Percentiles rank a stretch among this genome's conserved stretches.
phyloP scores from a whole-genome alignment of 1,140 invertebrate genomes.

The Macrotrachela quadricornifera region DNA sequence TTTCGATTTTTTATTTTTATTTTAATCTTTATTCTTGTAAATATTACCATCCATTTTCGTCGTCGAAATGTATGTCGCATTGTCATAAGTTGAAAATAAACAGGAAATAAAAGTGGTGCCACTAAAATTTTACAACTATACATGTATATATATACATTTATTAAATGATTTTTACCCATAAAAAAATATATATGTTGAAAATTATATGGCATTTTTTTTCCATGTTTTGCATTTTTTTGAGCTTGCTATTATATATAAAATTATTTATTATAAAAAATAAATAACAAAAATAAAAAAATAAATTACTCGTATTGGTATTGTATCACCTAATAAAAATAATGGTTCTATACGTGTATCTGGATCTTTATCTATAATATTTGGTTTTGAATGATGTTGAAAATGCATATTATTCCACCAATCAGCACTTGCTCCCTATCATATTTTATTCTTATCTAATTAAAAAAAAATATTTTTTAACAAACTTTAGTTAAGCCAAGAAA shows the following conservation, averaged over 20 bases:
- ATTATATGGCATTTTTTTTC: conserved; percentile 13
- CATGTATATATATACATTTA: not conserved
- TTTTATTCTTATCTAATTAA: not conserved
- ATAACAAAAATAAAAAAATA: no score
- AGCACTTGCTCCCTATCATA: conserved; percentile 20
- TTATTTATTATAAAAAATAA: no score
- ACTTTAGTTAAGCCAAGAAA: conserved; percentile 25
- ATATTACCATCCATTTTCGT: conserved; percentile 9
- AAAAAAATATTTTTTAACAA: not conserved
- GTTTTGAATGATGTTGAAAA: conserved; percentile 30
- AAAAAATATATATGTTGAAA: conserved; percentile 15
- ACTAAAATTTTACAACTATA: conserved; percentile 14
- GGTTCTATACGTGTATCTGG: conserved; percentile 28
- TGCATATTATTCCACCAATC: conserved; percentile 32
- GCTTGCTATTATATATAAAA: not conserved
- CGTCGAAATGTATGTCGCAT: conserved; percentile 21
- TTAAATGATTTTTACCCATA: conserved; percentile 9
- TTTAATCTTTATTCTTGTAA: no score
- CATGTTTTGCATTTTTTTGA: conserved; percentile 7
- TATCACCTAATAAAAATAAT: conserved; percentile 27
- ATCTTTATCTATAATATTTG: conserved; percentile 30
- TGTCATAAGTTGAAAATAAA: conserved; percentile 27
- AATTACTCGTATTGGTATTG: not conserved
- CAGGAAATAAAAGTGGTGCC: conserved; percentile 26
- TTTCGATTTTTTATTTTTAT: no score